Base-by-base conservation (phyloP, 2,113 vertebrate species). In the Seriola rivoliana region DNA sequence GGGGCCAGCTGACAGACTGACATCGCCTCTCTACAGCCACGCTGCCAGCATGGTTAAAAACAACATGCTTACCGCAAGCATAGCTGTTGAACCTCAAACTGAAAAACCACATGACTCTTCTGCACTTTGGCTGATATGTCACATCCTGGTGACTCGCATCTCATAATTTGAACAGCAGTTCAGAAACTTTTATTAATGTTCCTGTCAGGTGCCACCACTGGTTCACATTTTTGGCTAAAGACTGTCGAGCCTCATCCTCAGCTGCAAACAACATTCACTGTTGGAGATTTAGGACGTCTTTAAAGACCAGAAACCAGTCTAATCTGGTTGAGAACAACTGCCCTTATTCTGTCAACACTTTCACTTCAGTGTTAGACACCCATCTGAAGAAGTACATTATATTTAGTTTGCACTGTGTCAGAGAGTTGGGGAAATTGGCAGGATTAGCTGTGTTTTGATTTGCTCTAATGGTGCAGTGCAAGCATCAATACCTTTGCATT, bases 271-370 rank as follows among this genome's bases (percentile, higher is more conserved):
- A n/a, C 62, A 63, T 68, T 70, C n/a, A 54, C 54, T 50, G 66
- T 8, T 36, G 7, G 75, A 82, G 80, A 48, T 63, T 68, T n/a
- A 64, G 12, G 48, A 14, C 38, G 48, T 55, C 62, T 83, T 63
- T 17, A 54, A 81, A 83, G 36, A 72, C 16, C 81, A 72, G 75
- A 62, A 80, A 73, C 72, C 67, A 57, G 71, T 72, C 79, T 71
- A 60, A 88, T 87, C 86, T 79, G 77, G 71, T 50, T 84, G 57
- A 71, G 80, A 14, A 29, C 44, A 74, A 58, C 34, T 86, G 86
- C 52, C 82, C 85, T 81, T 79, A 88, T 91, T 87, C 88, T 92
- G 88, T 92, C 89, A 91, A 70, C 65, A 36, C 65, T 42, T 67
- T 72, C 23, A 10, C 78, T 74, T 73, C 69, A 52, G 21, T 54